Base-by-base conservation (phyloP, 2,797 vertebrate species). In the Acanthurus lineatus region DNA sequence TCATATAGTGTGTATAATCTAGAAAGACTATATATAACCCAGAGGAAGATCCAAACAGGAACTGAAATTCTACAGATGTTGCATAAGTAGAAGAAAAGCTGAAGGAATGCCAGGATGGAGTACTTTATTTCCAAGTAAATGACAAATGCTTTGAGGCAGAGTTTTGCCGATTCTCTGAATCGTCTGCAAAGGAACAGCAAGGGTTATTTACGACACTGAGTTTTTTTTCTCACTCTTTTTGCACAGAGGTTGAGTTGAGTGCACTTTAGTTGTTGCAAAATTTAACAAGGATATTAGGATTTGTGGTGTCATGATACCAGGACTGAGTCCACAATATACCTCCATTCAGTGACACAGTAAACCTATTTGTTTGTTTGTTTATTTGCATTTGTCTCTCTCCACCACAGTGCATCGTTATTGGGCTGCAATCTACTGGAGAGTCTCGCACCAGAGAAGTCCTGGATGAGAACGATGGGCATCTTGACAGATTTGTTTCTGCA, bases 401-500 rank as follows among this genome's bases (percentile, higher is more conserved):
- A 6, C 70, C 6, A 0, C 86, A 98, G 98, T 98, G 98, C 28
- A 94, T 99, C 0, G 98, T 99, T 68, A 98, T 99, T 0, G 98
- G 98, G 19, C 95, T 99, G 81, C 98, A 99, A 95, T 99, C 98
- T n/a, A 99, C 98, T 0, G 98, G 98, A 0, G 98, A 99, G 92
- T 98, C 98, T 0, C 96, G 98, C 22, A 99, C 98, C 59, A 95
- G 98, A 69, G 98, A 99, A 73, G 98, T 99, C 66, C 93, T 99
- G 82, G 98, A 97, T 0, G 97, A 99, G 91, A 99, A 98, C 0
- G 98, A 99, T 0, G 98, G 98, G 0, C 97, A 95, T 7, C 95
- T 99, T 0, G 96, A 99, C 89, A 95, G 97, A 94, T 99, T 99
- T 61, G 98, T 99, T 15, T 99, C 98, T 0, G 98, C 98, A 5